Evolutionary conservation across 2,888 invertebrate species (phyloP), one percentile per base, ranked within the genome.

Genomic region (Ligdia adustata): DNA sequence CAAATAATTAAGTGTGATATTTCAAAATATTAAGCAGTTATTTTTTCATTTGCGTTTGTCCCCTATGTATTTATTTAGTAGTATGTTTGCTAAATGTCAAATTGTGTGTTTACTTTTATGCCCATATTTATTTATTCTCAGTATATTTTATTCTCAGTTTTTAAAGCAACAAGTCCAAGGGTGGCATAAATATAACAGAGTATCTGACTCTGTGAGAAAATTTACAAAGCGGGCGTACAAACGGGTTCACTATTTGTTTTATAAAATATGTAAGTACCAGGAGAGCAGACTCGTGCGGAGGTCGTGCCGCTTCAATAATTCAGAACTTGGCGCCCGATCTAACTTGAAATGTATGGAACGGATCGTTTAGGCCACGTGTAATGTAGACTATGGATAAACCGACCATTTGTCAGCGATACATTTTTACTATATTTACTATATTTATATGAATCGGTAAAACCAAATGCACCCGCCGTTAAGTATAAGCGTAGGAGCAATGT

Each of bases 271-370:
- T 38, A 50, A 22, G 55, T 75, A 78, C 75, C 67, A 75, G 73
- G 78, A 69, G 64, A 54, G 56, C 59, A 76, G 64, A 62, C 48
- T 55, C 49, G 61, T 51, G 57, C 60, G 55, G 67, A 75, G 72
- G 69, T 70, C 60, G 64, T 54, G 47, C 27, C 60, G 57, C 57
- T 67, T 82, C 72, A 78, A 81, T 82, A 74, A 82, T 81, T 82
- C 72, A 82, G 66, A 50, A 56, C 64, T 57, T 62, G 58, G 55
- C 49, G 59, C 59, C 60, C 52, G 66, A 61, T 63, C 57, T 64
- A 13, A 34, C 20, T 34, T 33, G 27, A 42, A 34, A 27, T 9
- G 18, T 13, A 16, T 14, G 24, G 13, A 5, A 15, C n/a, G 29
- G 3, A 22, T 35, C 35, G 24, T 43, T 34, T 9, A 1, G 40